Evolutionary conservation across 1,140 invertebrate genomes (phyloP), one percentile per base, ranked within the genome.

Genomic region (Lepidurus couesii): DNA sequence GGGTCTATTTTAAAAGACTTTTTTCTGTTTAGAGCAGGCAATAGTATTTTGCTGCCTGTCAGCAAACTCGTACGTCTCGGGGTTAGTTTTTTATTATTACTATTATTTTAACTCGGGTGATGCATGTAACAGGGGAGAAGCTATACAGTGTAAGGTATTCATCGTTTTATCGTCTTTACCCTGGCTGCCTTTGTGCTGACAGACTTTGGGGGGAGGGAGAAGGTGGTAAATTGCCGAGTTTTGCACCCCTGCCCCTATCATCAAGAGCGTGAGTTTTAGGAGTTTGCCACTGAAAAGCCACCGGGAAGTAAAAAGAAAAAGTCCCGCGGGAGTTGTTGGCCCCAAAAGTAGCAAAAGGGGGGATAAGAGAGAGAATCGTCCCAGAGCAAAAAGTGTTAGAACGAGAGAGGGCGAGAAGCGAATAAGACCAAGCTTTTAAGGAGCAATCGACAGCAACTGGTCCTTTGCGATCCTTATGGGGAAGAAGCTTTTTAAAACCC

Each of bases 41-140:
- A 65, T 16, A 65, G 53, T 65, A 65, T 65, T 65, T 65, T 65
- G 53, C 53, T 65, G 53, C 53, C 53, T 65, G 53, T 65, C 53
- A 65, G 53, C 53, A 4, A 65, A 65, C 53, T 65, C 53, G 53
- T 65, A 65, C 53, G 53, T 65, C 13, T 16, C 6, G 53, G 21
- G 53, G 53, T 65, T 65, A 65, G 9, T 65, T 65, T 65, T 65
- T 65, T 16, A 65, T n/a, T n/a, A 21, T 65, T 47, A 7, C 7
- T 47, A 2, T 65, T 21, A 34, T 65, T 65, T 65, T 65, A 21
- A 13, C 21, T 21, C 21, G 53, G 53, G 13, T 65, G 13, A 21
- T 65, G 53, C 21, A 21, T 21, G 53, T 65, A 65, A 65, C 16
- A 65, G 7, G 16, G 53, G 16, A 65, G 8, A 65, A 21, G 16